phyloP scores from a whole-genome alignment of 1,140 invertebrate genomes.

The Drosophila biarmipes region DNA sequence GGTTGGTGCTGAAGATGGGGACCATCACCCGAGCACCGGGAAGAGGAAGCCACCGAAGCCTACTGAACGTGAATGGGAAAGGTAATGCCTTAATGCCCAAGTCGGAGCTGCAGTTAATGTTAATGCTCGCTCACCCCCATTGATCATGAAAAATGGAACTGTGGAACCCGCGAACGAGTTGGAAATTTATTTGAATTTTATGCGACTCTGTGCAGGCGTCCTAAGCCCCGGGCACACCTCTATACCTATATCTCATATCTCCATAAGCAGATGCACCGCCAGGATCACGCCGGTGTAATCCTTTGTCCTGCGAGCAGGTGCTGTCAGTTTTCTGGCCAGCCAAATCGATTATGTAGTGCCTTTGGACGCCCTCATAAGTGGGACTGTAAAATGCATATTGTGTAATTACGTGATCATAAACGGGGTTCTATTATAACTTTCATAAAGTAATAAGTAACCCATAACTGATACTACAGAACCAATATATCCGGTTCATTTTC shows the following conservation, averaged over 20 bases:
- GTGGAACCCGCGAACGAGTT: conserved; percentile 64
- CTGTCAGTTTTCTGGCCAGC: conserved; percentile 4
- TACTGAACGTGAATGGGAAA: conserved; percentile 45
- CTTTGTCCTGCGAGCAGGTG: conserved; percentile 47
- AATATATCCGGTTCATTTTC: background rate
- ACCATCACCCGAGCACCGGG: conserved; percentile 15
- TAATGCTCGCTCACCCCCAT: conserved; percentile 62
- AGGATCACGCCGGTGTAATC: conserved; percentile 39
- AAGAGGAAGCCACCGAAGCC: conserved; percentile 45
- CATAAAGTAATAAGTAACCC: too few relatives aligned
- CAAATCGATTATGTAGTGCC: conserved; percentile 30
- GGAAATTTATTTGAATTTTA: conserved; percentile 84
- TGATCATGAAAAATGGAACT: conserved; percentile 75
- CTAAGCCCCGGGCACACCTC: conserved; percentile 13
- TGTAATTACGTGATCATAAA: conserved; percentile 13
- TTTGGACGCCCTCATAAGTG: conserved; percentile 25
- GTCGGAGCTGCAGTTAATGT: conserved; percentile 28
- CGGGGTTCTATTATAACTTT: background rate
- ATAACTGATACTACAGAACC: background rate
- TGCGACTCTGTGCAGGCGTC: conserved; percentile 60
- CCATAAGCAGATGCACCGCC: conserved; percentile 23
- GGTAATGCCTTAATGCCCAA: conserved; percentile 21
- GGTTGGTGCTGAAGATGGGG: conserved; percentile 8
- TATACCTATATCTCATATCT: conserved; percentile 14
- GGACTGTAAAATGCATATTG: conserved; percentile 1